These are phyloP conservation scores for Danio tinwini DNA, from an alignment of 2,797 vertebrate genomes.

Conservation along the genomic window DNA sequence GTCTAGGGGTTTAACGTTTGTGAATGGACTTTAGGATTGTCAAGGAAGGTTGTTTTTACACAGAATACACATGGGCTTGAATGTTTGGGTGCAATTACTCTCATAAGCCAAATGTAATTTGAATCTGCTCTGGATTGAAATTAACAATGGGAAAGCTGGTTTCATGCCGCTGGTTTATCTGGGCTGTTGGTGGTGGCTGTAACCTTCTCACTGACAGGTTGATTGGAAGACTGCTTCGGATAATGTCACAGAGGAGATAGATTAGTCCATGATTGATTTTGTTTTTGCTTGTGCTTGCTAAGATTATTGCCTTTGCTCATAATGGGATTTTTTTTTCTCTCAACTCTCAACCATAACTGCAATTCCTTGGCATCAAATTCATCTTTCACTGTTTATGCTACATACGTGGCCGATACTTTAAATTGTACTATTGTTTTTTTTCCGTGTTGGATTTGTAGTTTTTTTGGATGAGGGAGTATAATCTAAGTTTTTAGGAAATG, in stretches of 20 bases:
- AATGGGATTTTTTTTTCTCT: neutral
- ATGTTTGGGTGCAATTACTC: neutral
- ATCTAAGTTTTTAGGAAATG: no score
- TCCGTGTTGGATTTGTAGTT: no score
- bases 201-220: constrained; percentile 70
- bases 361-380: neutral
- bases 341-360: neutral
- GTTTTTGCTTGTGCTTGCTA: neutral
- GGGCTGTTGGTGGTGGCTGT: constrained; percentile 54
- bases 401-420: neutral
- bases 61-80: neutral
- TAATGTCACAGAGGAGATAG: constrained; percentile 62
- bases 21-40: constrained; percentile 11
- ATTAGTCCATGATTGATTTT: constrained; percentile 15
- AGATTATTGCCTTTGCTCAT: constrained; percentile 1
- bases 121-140: neutral
- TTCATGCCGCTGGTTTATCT: constrained; percentile 64
- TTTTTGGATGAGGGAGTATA: no score
- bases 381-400: neutral
- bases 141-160: neutral
- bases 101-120: neutral
- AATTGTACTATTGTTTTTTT: neutral
- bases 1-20: neutral
- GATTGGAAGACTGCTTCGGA: constrained; percentile 72
- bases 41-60: neutral